Base-by-base conservation (phyloP, 2,888 invertebrate species). In the Archaeoteleia sp. region DNA sequence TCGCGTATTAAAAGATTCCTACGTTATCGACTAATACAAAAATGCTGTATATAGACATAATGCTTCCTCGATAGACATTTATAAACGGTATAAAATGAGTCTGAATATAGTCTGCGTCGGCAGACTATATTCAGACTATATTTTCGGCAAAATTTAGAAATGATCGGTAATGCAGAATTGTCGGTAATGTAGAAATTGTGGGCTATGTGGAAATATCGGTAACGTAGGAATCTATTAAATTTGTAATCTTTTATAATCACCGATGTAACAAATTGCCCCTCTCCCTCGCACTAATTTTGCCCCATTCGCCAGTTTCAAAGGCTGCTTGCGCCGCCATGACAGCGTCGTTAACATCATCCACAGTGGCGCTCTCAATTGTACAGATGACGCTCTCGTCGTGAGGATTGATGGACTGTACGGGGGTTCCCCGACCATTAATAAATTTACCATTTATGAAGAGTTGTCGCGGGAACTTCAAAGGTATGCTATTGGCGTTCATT, bases 401-500 rank as follows among this genome's bases (percentile, higher is more conserved):
- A 0, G 98, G 98, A 84, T 98, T 96, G 1, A 97, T 88, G 13
- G 83, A 81, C 15, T 82, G 67, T 7, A 92, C 86, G 0, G 90
- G 87, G 39, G 92, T 85, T 51, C 86, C 87, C 39, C 92, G 92
- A 0, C 95, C 90, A 81, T 97, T 90, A 0, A 94, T 89, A 82
- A 98, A 98, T 79, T 93, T 89, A 0, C 97, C 97, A 84, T 96
- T 90, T 74, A 98, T 94, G 80, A 97, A 98, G 45, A 97, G 82
- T 81, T 98, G 97, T 12, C 92, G 93, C 0, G 97, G 96, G 79
- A 98, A 94, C 68, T 89, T 90, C 1, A 98, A 87, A 60, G 92
- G 90, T 88, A 94, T 91, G 79, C 95, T 95, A 84, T 98, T 98
- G 0, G 91, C 91, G 40, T 91, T 88, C 74, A 96, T 76, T 73